Evolutionary conservation across 2,113 vertebrate genomes (phyloP), one percentile per base, ranked within the genome.

Genomic region (Corvus hawaiiensis): DNA sequence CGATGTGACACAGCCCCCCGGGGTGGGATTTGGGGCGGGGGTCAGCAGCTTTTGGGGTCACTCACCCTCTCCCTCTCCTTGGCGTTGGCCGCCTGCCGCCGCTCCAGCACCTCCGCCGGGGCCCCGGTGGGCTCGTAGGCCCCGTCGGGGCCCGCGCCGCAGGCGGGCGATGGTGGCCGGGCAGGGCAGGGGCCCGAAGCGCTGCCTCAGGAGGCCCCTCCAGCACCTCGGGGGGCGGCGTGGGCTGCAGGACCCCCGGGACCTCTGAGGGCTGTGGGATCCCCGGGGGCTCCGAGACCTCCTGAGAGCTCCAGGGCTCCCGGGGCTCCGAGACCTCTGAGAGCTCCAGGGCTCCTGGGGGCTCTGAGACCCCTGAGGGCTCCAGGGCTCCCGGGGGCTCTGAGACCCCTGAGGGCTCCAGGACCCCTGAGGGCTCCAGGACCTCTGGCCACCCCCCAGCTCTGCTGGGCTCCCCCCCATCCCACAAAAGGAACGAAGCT

Each of bases 401-500:
- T 3, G 35, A 7, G 58, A 27, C 24, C 35, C 16, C 18, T 2
- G 2, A 3, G 16, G 28, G 43, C 26, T 17, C 30, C 14, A 6
- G 37, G 15, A 11, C 16, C 9, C 0, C 33, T 0, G 0, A n/a
- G n/a, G 28, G 43, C 26, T 17, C 30, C 14, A 6, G 37, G 15
- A 11, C 16, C 9, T 0, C 33, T 0, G 0, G 22, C 37, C 3
- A 4, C 22, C 6, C 46, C 35, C 9, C 67, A 0, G 6, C n/a
- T 26, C 63, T 5, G 0, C 33, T 3, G 2, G 62, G 13, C 37
- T 87, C 94, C 5, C 94, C 5, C 7, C 94, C 92, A 87, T 92
- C 9, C 11, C 1, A 4, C 9, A 6, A 6, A 14, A 2, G 1
- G 7, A 1, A 6, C 4, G 0, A 20, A 6, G 2, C 37, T 1